Percentiles rank a stretch among this genome's conserved stretches.
Evolutionary conservation across 2,888 invertebrate species (phyloP).

Genomic region (Empis stercorea): DNA sequence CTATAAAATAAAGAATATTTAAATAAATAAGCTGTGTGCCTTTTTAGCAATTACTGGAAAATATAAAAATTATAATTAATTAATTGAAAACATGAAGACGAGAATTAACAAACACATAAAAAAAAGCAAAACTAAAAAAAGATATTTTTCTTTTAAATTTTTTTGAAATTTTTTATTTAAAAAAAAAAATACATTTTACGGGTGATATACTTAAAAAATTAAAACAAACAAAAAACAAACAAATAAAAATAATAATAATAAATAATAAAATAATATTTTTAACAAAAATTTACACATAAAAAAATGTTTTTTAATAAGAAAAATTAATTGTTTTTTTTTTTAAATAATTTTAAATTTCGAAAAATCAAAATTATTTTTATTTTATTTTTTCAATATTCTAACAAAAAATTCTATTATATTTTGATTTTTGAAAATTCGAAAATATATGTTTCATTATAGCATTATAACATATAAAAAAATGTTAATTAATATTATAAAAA

Average conservation of each 20-base stretch:
- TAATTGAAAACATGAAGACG: no score
- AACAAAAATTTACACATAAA: not conserved
- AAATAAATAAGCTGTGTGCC: slow-evolving; percentile 58
- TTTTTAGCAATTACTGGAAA: slow-evolving; percentile 58
- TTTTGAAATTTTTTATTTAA: not conserved
- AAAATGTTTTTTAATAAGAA: not conserved
- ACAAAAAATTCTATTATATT: no score
- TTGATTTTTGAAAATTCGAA: no score
- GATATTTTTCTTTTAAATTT: not conserved
- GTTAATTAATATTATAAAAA: no score
- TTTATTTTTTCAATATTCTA: no score
- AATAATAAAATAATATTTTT: not conserved
- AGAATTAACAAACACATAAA: no score
- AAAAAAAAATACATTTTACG: not conserved
- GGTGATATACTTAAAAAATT: not conserved
- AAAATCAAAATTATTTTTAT: no score
- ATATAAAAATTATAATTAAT: not conserved
- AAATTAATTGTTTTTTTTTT: not conserved
- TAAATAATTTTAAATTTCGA: no score
- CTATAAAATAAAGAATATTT: slow-evolving; percentile 35
- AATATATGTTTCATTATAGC: no score
- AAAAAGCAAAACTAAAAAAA: no score
- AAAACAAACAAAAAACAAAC: not conserved
- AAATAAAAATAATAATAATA: not conserved
- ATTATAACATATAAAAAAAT: no score